A percentile compares a stretch with the other conserved stretches of the same genome.
Conservation (phyloP, 2,888 invertebrate species). For the Callyntrura sp. region DNA sequence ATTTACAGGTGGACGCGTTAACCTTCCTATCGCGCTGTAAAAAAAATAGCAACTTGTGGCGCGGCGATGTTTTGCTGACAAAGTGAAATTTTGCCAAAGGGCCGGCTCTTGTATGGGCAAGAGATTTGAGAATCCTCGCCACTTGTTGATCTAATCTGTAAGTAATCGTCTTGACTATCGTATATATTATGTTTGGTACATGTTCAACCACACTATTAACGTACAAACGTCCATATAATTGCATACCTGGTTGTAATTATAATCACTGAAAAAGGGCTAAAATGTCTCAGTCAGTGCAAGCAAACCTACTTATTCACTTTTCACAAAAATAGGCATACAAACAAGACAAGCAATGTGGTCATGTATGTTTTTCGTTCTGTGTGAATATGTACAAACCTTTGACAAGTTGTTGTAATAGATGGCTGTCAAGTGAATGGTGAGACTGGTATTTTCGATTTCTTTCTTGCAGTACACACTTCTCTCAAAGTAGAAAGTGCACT, state of each 20-base stretch:
- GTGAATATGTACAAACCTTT: background rate
- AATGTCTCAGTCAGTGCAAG: background rate
- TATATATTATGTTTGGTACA: background rate
- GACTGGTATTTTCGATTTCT: constrained; percentile 8
- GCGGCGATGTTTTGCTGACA: constrained; percentile 9
- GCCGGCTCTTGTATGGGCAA: background rate
- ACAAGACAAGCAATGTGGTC: background rate
- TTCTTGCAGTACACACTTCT: background rate
- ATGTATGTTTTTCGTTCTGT: background rate
- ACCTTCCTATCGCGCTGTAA: background rate
- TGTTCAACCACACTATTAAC: no score
- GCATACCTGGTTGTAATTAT: background rate
- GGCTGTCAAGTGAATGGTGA: constrained; percentile 6
- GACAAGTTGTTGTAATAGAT: constrained; percentile 28
- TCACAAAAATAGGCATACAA: constrained; percentile 24
- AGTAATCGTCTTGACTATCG: background rate
- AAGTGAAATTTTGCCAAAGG: constrained; percentile 23
- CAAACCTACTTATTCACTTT: constrained; percentile 24
- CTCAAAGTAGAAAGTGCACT: constrained; percentile 27
- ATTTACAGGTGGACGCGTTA: constrained; percentile 59
- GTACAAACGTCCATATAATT: background rate
- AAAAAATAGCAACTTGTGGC: background rate
- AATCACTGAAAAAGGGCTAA: background rate
- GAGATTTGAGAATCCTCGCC: background rate
- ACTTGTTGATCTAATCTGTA: constrained; percentile 28